phyloP scores from a whole-genome alignment of 1,140 invertebrate genomes.

The Condylostylus longicornis region DNA sequence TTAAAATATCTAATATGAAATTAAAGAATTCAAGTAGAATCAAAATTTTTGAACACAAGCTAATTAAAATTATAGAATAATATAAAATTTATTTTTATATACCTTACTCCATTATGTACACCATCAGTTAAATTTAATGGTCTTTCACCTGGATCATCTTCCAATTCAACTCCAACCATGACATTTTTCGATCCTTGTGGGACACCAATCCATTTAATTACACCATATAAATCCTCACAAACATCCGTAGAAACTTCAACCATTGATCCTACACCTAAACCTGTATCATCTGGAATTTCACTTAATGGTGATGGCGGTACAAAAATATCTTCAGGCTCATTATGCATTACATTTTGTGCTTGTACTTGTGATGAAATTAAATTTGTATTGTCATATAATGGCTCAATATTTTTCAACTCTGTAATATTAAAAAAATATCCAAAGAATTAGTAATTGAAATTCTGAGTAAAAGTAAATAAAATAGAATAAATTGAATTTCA shows the following conservation, averaged over 20 bases:
- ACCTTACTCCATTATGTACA: constrained; percentile 43
- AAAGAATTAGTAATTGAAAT: neutral
- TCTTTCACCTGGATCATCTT: constrained; percentile 51
- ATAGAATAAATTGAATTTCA: neutral
- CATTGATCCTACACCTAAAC: constrained; percentile 55
- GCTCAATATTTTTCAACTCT: constrained; percentile 5
- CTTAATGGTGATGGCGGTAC: constrained; percentile 7
- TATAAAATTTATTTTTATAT: constrained; percentile 3
- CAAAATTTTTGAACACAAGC: neutral
- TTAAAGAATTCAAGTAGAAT: neutral
- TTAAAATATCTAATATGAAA: constrained; percentile 9
- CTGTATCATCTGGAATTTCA: constrained; percentile 25
- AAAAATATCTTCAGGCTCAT: constrained; percentile 7
- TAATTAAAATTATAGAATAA: neutral
- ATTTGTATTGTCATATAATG: constrained; percentile 7
- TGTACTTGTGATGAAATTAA: constrained; percentile 8
- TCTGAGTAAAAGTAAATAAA: neutral
- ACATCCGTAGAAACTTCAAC: constrained; percentile 46
- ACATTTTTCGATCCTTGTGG: constrained; percentile 21
- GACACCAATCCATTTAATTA: constrained; percentile 75
- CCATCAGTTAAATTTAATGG: constrained; percentile 55
- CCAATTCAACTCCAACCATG: constrained; percentile 45
- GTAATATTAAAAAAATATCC: neutral
- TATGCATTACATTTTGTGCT: neutral
- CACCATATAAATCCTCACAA: constrained; percentile 46